These are phyloP conservation scores for Piezodorus guildinii DNA, from an alignment of 1,140 invertebrate genomes.

Conservation along the genomic window DNA sequence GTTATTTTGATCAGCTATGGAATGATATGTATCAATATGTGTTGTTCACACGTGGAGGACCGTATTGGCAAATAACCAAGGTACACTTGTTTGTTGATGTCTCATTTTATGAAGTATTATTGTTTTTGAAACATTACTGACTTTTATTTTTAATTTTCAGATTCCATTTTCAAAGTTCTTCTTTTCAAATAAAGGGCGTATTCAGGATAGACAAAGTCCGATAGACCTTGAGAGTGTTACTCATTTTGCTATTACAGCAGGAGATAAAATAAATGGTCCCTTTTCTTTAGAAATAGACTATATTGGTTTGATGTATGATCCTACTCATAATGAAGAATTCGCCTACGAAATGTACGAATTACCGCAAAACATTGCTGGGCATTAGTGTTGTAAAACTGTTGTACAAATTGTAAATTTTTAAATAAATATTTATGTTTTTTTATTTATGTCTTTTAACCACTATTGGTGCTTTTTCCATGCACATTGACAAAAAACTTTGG, in stretches of 20 bases:
- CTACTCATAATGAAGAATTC: constrained; percentile 61
- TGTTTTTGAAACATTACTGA: not conserved
- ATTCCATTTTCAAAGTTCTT: constrained; percentile 95
- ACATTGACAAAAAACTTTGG: no score
- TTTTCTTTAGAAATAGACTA: constrained; percentile 91
- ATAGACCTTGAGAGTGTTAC: constrained; percentile 48
- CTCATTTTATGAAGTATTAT: not conserved
- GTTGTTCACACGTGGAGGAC: constrained; percentile 84
- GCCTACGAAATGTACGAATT: constrained; percentile 81
- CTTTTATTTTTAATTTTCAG: constrained; percentile 42
- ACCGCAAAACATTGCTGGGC: constrained; percentile 19
- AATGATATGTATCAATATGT: constrained; percentile 73
- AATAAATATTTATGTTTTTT: no score
- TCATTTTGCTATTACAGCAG: constrained; percentile 68
- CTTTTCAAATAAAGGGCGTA: constrained; percentile 63
- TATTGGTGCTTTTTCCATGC: no score
- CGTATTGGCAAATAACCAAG: constrained; percentile 87
- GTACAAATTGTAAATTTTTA: no score
- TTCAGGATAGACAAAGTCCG: constrained; percentile 67
- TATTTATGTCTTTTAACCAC: no score
- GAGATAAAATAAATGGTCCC: constrained; percentile 62
- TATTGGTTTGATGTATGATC: constrained; percentile 71
- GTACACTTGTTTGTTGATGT: constrained; percentile 36
- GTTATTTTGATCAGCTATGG: constrained; percentile 66
- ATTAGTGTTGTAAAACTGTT: no score